Evolutionary conservation across 2,797 vertebrate species (phyloP).

Genomic region (Odontamblyopus rebecca): DNA sequence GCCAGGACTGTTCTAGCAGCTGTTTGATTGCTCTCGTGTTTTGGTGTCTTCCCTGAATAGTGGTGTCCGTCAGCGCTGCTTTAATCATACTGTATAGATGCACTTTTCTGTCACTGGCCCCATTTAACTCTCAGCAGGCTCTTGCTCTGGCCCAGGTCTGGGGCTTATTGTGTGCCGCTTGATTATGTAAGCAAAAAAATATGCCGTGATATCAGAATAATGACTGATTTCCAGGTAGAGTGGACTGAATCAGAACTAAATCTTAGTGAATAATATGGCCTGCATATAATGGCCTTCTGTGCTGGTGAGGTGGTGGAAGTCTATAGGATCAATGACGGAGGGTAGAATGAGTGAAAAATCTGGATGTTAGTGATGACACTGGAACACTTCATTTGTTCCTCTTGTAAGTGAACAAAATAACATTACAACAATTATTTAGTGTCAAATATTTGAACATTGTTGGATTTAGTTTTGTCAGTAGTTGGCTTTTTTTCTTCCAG

Average conservation of each 20-base stretch:
- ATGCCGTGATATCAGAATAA: not conserved
- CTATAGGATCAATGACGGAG: not conserved
- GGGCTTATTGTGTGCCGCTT: slow-evolving; percentile 14
- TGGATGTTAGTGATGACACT: not conserved
- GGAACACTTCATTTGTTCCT: not conserved
- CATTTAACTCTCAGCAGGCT: slow-evolving; percentile 24
- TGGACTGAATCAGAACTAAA: not conserved
- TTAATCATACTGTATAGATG: slow-evolving; percentile 24
- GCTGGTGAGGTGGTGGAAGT: not conserved
- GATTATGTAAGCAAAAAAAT: slow-evolving; percentile 7
- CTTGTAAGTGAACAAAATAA: too few relatives aligned
- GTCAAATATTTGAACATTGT: not conserved
- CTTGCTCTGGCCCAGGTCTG: not conserved
- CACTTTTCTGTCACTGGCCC: slow-evolving; percentile 35
- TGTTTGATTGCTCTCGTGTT: slow-evolving; percentile 27
- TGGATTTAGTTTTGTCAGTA: not conserved
- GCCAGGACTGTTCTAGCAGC: slow-evolving; percentile 24
- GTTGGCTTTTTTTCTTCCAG: not conserved
- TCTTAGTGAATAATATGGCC: not conserved
- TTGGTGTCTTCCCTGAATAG: slow-evolving; percentile 34
- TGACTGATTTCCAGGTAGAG: slow-evolving; percentile 1
- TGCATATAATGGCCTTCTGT: not conserved
- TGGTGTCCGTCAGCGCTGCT: slow-evolving; percentile 39
- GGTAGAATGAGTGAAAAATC: not conserved
- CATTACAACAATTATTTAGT: not conserved